Percentiles rank a stretch among this genome's conserved stretches.
Evolutionary conservation across 2,797 vertebrate genomes (phyloP).

Genomic region (Clarias pachynema): DNA sequence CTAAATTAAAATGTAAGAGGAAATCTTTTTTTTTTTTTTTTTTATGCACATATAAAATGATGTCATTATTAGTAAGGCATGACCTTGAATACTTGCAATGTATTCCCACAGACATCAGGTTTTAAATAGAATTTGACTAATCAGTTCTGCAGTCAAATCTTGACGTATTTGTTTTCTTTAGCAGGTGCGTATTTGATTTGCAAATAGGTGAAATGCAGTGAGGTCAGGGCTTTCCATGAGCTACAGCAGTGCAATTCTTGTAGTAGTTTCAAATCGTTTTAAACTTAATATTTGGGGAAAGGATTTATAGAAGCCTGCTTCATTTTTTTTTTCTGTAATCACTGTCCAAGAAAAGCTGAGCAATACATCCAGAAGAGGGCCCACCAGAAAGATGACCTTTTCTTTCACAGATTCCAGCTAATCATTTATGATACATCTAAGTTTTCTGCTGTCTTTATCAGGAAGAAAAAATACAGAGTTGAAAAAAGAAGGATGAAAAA

Average conservation of each 20-base stretch:
- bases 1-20: neutral
- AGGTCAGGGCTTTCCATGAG: neutral
- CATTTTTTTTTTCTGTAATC: neutral
- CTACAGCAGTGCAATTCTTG: neutral
- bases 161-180: neutral
- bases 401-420: neutral
- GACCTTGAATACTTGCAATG: neutral
- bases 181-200: slow-evolving; percentile 10
- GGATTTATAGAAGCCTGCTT: neutral
- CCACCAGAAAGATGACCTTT: slow-evolving; percentile 22
- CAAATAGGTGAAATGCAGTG: neutral
- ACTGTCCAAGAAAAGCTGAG: neutral
- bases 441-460: neutral
- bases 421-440: neutral
- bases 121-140: slow-evolving; percentile 25
- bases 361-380: slow-evolving; percentile 62
- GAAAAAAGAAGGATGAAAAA: slow-evolving; percentile 30
- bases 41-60: neutral
- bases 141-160: neutral
- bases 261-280: neutral
- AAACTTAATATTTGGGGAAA: neutral
- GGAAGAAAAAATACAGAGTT: neutral
- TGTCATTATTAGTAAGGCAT: neutral
- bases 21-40: neutral
- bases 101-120: neutral